Percentiles rank a stretch among this genome's conserved stretches.
Conservation (phyloP, 37 sponge, comb jelly and placozoan genomes). For the Tethya wilhelma region DNA sequence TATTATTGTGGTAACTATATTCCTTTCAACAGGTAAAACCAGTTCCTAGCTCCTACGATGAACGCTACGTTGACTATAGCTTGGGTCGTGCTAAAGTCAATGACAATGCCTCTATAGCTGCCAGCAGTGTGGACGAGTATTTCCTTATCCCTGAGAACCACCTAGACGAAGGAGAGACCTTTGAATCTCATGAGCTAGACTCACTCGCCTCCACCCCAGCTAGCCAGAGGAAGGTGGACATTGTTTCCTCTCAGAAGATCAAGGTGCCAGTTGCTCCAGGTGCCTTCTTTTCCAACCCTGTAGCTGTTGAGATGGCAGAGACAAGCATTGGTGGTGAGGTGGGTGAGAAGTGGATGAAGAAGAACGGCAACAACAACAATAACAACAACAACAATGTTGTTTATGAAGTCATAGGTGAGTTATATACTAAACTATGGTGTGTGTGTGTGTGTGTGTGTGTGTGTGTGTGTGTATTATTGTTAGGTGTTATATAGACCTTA, state of each 20-base stretch:
- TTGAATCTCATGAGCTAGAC: constrained; percentile 11
- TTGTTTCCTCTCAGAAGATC: background rate
- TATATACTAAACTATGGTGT: too few species aligned
- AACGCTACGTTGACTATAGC: constrained; percentile 10
- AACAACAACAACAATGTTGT: too few species aligned
- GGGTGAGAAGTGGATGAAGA: too few species aligned
- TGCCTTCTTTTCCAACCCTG: constrained; percentile 2
- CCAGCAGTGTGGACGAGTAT: constrained; percentile 7
- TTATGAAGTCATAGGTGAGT: too few species aligned
- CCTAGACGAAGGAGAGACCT: background rate
- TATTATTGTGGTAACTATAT: too few species aligned
- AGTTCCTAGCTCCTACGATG: background rate
- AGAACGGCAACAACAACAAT: too few species aligned
- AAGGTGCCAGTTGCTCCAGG: background rate
- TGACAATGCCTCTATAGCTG: background rate
- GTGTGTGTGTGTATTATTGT: too few species aligned
- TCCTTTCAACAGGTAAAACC: background rate
- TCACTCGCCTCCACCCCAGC: constrained; percentile 4
- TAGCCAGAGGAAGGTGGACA: constrained; percentile 7
- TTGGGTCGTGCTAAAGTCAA: background rate
- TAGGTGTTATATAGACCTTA: too few species aligned
- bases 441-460: too few species aligned
- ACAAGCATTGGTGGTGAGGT: too few species aligned
- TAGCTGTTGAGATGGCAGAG: background rate
- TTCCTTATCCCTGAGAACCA: constrained; percentile 1